Evolutionary conservation across 1,140 invertebrate genomes (phyloP), one percentile per base, ranked within the genome.

Genomic region (Listronotus oregonensis): DNA sequence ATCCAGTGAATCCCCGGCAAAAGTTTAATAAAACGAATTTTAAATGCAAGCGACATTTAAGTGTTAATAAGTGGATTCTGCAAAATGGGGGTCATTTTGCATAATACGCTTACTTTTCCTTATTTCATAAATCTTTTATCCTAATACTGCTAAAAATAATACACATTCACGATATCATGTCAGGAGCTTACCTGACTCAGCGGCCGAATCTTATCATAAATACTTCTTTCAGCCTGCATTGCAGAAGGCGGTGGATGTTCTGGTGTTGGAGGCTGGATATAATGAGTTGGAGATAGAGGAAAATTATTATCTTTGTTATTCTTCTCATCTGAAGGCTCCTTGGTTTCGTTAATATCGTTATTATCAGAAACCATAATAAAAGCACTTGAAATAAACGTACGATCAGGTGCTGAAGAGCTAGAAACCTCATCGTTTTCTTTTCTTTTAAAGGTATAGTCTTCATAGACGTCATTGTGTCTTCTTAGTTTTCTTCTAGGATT

Each of bases 191-290:
- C 93, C 87, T 94, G 91, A 81, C 91, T 93, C 11, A 94, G 80
- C 15, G 94, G 93, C 72, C 93, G 85, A 69, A 97, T 96, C 77
- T 92, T 86, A 74, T 94, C 90, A 74, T 95, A 90, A 71, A 97
- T 97, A 69, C 90, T 90, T 74, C 87, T 88, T 79, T 94, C 90
- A 0, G 95, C 95, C 71, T 94, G 92, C 68, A 87, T 84, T 6
- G 94, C 92, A n/a, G 92, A 93, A 0, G 95, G 95, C 6, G 95
- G 95, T 5, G 94, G 93, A 81, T 95, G 93, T 74, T 97, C 94
- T 0, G 95, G 94, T 4, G 94, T 97, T 0, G 94, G 93, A 5
- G 94, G 94, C 80, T 96, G 94, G 50, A 88, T 86, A 73, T 96
- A 95, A 74, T 95, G 91, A 6, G 92, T 93, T 1, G 94, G 94